Evolutionary conservation across 2,888 invertebrate genomes (phyloP).

Genomic region (Plagiodera versicolora): DNA sequence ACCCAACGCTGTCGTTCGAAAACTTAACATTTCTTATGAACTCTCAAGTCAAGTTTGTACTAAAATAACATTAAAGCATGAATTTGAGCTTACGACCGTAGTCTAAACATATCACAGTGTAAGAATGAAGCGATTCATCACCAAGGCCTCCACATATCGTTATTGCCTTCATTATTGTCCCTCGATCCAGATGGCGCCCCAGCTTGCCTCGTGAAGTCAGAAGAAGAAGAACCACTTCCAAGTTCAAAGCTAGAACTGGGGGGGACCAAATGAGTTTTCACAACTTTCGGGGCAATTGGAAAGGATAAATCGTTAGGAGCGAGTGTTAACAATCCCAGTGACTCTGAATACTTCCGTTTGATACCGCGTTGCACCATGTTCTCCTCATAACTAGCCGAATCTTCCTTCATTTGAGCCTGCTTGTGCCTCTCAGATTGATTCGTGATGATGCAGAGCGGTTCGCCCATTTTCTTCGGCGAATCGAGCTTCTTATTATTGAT

Average conservation of each 20-base stretch:
- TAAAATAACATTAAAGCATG: constrained; percentile 38
- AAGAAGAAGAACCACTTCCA: background rate
- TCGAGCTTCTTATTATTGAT: constrained; percentile 40
- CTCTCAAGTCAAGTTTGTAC: constrained; percentile 27
- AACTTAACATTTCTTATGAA: constrained; percentile 5
- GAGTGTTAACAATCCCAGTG: constrained; percentile 39
- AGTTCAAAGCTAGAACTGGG: constrained; percentile 10
- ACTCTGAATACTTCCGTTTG: constrained; percentile 41
- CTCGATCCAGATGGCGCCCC: constrained; percentile 19
- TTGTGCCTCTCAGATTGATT: constrained; percentile 50
- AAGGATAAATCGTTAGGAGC: constrained; percentile 30
- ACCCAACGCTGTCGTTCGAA: constrained; percentile 12
- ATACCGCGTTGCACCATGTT: constrained; percentile 43
- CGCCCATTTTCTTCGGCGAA: constrained; percentile 41
- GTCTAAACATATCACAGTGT: constrained; percentile 7
- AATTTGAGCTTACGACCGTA: constrained; percentile 15
- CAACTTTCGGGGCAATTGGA: constrained; percentile 35
- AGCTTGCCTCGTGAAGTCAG: background rate
- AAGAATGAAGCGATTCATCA: constrained; percentile 33
- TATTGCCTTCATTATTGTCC: constrained; percentile 37
- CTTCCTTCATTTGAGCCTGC: constrained; percentile 48
- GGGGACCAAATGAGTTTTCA: constrained; percentile 33
- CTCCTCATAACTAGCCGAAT: constrained; percentile 48
- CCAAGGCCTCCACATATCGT: constrained; percentile 55
- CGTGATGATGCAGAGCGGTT: constrained; percentile 52